phyloP scores from a whole-genome alignment of 1,140 invertebrate species.

The Ylistrum balloti region DNA sequence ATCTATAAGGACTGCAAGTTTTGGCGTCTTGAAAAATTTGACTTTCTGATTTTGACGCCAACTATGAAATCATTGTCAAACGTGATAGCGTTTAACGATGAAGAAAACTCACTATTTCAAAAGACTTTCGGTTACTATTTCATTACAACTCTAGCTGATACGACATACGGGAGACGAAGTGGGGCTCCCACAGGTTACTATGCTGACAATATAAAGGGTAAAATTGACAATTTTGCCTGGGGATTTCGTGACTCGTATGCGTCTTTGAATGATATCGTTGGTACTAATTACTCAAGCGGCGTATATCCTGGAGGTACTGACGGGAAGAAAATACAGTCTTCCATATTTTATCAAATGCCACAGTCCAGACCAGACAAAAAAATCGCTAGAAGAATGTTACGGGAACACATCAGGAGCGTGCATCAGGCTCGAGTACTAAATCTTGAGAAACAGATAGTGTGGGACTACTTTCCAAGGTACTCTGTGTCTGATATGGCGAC shows the following conservation, averaged over 20 bases:
- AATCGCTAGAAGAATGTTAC: not conserved
- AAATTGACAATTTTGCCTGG: not conserved
- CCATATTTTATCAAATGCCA: conserved; percentile 42
- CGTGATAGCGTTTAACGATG: not conserved
- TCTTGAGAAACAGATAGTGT: conserved; percentile 29
- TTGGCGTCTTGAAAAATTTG: not conserved
- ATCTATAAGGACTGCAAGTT: not conserved
- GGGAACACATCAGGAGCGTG: not conserved
- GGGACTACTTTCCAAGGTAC: conserved; percentile 51
- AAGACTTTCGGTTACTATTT: not conserved
- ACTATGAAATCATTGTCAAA: conserved; percentile 20
- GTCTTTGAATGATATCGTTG: not conserved
- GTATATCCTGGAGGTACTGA: not conserved
- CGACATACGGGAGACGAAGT: not conserved
- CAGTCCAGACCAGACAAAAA: not conserved
- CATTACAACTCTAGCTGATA: conserved; percentile 35
- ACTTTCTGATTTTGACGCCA: conserved; percentile 47
- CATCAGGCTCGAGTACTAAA: not conserved
- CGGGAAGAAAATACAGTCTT: not conserved
- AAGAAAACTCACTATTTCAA: conserved; percentile 45
- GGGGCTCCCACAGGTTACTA: not conserved
- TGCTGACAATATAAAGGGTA: not conserved
- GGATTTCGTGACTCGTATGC: conserved; percentile 11
- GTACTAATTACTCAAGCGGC: conserved; percentile 17
- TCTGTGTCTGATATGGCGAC: not conserved